Base-by-base conservation (phyloP, 2,113 vertebrate species). In the Connochaetes taurinus region DNA sequence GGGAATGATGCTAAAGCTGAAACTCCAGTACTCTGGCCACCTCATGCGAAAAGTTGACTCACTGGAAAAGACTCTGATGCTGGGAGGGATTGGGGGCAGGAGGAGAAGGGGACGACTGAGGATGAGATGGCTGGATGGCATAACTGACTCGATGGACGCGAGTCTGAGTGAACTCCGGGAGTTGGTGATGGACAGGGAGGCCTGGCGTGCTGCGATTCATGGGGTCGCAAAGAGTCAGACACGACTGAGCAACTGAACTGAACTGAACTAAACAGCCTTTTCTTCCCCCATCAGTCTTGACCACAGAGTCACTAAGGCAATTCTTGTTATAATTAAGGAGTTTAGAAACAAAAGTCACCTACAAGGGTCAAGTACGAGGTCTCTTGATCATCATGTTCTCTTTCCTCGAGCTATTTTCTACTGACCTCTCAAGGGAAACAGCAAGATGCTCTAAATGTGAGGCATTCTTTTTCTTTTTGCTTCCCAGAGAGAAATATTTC, bases 391-490 rank as follows among this genome's bases (percentile, higher is more conserved):
- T 40, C 45, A 92, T 27, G 87, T 95, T 94, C 17, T 71, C 76
- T 90, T 94, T 85, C 50, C 52, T 60, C 45, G 78, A 76, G 29
- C 57, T 92, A 60, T 60, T 95, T 62, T 47, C 33, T 81, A 67
- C 80, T 94, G 62, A 10, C 19, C 43, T 55, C 50, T 29, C 62
- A 82, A 16, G 12, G 55, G 31, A 95, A 97, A 84, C 13, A 67
- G 29, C 40, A 94, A 84, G 21, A 85, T 33, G 8, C 25, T 31
- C 62, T 62, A 14, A 21, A 19, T 33, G 3, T 67, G 50, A 94
- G 52, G 31, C 36, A 36, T 7, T 33, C 2, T 88, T 93, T 93
- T 55, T 81, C 27, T 71, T 85, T 96, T 87, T 45, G 21, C 12
- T 81, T 96, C 43, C 71, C 1, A 53, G 5, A 83, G 15, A 67